Percentiles rank a stretch among this genome's conserved stretches.
These are phyloP conservation scores for Brachyrhaphis roseni DNA, from an alignment of 2,797 vertebrate genomes.

Conservation along the genomic window DNA sequence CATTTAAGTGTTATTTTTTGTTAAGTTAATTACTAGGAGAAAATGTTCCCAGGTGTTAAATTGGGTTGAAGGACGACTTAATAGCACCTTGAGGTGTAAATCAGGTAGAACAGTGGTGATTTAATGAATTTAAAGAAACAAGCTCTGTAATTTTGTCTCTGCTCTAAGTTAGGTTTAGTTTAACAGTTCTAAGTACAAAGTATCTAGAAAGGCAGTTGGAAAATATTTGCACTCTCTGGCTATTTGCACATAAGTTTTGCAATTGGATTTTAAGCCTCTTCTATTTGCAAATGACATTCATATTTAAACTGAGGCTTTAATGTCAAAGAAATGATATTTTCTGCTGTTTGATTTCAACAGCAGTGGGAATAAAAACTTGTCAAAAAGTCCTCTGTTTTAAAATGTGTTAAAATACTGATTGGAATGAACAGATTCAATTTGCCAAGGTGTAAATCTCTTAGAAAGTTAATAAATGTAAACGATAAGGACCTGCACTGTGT, in stretches of 20 bases:
- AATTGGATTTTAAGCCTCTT: background rate
- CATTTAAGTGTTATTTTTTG: constrained; percentile 46
- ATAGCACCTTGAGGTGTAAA: constrained; percentile 33
- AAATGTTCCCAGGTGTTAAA: constrained; percentile 57
- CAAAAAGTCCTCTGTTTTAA: background rate
- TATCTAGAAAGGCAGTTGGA: constrained; percentile 9
- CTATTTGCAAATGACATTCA: background rate
- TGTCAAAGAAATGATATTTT: background rate
- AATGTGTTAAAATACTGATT: background rate
- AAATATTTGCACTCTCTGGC: constrained; percentile 10
- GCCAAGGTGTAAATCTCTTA: too few relatives aligned
- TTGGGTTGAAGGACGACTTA: constrained; percentile 23
- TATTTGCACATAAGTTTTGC: background rate
- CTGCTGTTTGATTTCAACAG: constrained; percentile 3
- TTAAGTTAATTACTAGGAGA: constrained; percentile 50
- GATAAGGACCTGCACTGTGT: constrained; percentile 16
- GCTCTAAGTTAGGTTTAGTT: constrained; percentile 11
- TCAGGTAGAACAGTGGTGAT: constrained; percentile 33
- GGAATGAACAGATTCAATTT: background rate
- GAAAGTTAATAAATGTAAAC: constrained; percentile 3
- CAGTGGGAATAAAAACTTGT: background rate
- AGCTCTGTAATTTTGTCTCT: constrained; percentile 47
- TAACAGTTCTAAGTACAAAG: constrained; percentile 11
- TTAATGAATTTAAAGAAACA: constrained; percentile 33
- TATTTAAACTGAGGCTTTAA: background rate